Conservation (phyloP, 2,113 vertebrate species). For the Rallus limicola region DNA sequence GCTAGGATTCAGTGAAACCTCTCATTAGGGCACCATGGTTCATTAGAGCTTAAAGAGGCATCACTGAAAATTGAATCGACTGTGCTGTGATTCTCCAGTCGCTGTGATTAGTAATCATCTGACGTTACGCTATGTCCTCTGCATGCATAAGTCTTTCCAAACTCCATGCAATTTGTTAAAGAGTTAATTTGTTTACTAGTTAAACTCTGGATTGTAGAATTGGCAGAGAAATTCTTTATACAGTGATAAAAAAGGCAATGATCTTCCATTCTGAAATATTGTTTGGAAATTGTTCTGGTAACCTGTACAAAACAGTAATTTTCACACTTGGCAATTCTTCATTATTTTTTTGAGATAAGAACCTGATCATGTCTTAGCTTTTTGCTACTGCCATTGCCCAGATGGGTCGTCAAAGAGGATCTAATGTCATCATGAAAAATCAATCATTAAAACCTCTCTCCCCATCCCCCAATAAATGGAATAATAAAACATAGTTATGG, state of each 20-base stretch:
- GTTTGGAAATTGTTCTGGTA: not conserved
- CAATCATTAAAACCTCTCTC: not conserved
- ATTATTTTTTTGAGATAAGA: not conserved
- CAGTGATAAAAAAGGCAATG: not conserved
- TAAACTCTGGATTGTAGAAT: not conserved
- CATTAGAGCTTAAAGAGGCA: constrained; percentile 76
- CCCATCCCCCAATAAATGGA: not conserved
- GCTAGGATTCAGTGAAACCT: constrained; percentile 71
- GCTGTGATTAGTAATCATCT: constrained; percentile 21
- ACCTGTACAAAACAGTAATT: not conserved
- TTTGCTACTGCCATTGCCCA: not conserved
- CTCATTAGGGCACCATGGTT: constrained; percentile 76
- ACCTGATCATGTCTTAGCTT: not conserved
- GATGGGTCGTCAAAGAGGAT: not conserved
- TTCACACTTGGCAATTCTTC: not conserved
- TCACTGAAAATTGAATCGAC: constrained; percentile 74
- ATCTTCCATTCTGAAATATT: not conserved
- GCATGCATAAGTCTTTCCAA: not conserved
- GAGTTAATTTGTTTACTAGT: constrained; percentile 31
- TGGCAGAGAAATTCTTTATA: not conserved
- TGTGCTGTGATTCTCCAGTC: constrained; percentile 45
- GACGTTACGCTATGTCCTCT: constrained; percentile 30
- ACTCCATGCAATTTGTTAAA: not conserved
- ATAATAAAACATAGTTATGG: not conserved
- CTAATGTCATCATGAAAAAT: not conserved